Evolutionary conservation across 1,140 invertebrate species (phyloP).

Genomic region (Oryzaephilus surinamensis): DNA sequence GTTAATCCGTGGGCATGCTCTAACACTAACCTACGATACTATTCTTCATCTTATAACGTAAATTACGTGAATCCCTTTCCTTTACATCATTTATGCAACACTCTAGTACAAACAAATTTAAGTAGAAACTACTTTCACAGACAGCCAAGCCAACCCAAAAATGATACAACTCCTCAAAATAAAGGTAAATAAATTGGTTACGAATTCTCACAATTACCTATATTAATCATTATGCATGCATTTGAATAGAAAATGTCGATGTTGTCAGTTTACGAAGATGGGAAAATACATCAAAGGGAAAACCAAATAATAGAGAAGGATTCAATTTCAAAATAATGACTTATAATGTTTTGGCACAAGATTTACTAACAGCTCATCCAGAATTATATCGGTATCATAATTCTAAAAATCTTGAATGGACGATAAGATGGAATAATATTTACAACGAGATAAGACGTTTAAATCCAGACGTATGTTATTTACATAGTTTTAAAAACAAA

Average conservation of each 20-base stretch:
- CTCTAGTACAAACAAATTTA: too few species aligned
- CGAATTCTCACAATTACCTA: too few species aligned
- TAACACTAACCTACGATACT: too few species aligned
- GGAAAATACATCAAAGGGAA: constrained; percentile 6
- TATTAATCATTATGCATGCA: not conserved
- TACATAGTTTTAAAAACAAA: constrained; percentile 5
- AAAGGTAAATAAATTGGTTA: too few species aligned
- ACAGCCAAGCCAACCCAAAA: too few species aligned
- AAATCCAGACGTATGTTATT: constrained; percentile 58
- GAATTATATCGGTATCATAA: constrained; percentile 62
- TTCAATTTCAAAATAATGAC: constrained; percentile 44
- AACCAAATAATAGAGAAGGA: constrained; percentile 10
- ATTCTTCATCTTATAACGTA: too few species aligned
- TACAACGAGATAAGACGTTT: constrained; percentile 57
- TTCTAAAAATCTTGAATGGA: constrained; percentile 54
- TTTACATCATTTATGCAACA: too few species aligned
- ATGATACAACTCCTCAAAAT: too few species aligned
- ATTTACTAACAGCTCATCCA: constrained; percentile 60
- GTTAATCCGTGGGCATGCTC: too few species aligned
- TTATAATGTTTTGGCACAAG: constrained; percentile 84
- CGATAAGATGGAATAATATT: constrained; percentile 53
- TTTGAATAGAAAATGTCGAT: not conserved
- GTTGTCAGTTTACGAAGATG: constrained; percentile 2
- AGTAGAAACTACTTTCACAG: too few species aligned
- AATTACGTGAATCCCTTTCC: too few species aligned